Evolutionary conservation across 2,797 vertebrate species (phyloP).

Genomic region (Masticophis lateralis): DNA sequence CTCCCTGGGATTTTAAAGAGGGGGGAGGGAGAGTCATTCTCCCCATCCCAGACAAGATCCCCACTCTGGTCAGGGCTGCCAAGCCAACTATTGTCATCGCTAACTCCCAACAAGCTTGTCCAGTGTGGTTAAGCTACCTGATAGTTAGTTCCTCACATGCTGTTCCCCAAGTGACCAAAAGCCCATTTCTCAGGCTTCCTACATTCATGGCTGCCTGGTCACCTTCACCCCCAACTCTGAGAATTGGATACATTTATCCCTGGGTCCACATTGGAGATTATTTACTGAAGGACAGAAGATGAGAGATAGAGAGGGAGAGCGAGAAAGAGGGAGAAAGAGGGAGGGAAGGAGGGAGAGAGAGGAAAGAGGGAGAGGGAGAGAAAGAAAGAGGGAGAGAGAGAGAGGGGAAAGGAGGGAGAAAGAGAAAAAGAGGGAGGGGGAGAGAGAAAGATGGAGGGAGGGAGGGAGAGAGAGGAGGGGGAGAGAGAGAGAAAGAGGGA

Average conservation of each 20-base stretch:
- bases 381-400: too few relatives aligned
- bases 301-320: too few relatives aligned
- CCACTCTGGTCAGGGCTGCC: not conserved
- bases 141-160: not conserved
- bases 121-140: not conserved
- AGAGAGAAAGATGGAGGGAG: too few relatives aligned
- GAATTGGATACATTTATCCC: not conserved
- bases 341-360: too few relatives aligned
- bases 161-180: not conserved
- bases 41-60: not conserved
- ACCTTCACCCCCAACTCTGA: not conserved
- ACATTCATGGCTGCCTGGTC: not conserved
- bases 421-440: too few relatives aligned
- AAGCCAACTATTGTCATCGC: not conserved
- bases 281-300: not conserved
- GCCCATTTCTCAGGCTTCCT: not conserved
- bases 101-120: not conserved
- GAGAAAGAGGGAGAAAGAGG: too few relatives aligned
- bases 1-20: not conserved
- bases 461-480: too few relatives aligned
- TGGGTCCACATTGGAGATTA: not conserved
- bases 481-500: too few relatives aligned
- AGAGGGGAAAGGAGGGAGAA: too few relatives aligned
- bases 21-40: not conserved
- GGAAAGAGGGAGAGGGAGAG: too few relatives aligned